Evolutionary conservation across 2,113 vertebrate species (phyloP).

Genomic region (Crotalus helleri): DNA sequence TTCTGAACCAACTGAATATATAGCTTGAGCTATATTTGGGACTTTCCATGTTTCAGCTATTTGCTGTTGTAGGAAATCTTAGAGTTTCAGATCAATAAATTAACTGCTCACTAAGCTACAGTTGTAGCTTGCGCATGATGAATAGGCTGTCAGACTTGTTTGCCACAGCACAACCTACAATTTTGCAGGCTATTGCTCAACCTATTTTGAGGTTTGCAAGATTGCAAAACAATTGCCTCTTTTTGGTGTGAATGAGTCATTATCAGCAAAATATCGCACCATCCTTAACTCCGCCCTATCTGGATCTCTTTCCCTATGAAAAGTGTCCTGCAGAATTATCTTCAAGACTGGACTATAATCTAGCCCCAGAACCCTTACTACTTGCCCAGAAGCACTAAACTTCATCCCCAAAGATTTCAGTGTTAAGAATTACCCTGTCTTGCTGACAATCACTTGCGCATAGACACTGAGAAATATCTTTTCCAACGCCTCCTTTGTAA

Average conservation of each 20-base stretch:
- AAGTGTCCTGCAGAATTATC: background rate
- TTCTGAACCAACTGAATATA: no score
- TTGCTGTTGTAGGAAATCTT: background rate
- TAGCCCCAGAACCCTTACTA: background rate
- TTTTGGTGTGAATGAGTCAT: background rate
- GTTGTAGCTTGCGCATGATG: background rate
- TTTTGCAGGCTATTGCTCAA: background rate
- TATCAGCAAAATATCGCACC: background rate
- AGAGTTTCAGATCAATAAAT: background rate
- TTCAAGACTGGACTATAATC: background rate
- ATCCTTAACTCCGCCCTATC: background rate
- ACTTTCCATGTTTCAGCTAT: background rate
- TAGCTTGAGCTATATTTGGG: background rate
- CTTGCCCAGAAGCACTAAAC: background rate
- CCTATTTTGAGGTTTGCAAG: background rate
- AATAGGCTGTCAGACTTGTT: background rate
- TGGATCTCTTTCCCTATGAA: background rate
- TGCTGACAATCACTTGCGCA: background rate
- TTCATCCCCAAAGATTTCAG: background rate
- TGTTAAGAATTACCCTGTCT: background rate
- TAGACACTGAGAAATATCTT: background rate
- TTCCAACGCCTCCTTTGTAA: background rate
- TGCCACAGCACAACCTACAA: background rate
- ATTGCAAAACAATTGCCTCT: background rate
- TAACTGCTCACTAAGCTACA: background rate